These are phyloP conservation scores for Lepidurus arcticus DNA, from an alignment of 1,140 invertebrate genomes.

Conservation along the genomic window DNA sequence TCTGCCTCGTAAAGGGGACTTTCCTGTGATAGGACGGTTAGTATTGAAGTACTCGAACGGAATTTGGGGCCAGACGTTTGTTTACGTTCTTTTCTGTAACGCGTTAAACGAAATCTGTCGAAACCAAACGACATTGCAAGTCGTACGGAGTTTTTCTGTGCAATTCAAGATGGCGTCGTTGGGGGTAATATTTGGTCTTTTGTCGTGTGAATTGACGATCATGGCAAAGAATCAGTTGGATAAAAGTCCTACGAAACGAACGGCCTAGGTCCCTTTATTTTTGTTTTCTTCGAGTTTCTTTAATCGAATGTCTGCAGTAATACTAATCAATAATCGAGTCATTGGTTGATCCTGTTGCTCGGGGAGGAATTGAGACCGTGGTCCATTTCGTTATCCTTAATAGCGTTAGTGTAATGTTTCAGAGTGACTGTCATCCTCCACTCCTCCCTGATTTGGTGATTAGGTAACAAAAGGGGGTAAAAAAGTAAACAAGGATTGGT, in stretches of 20 bases:
- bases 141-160: too few relatives aligned
- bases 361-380: neutral
- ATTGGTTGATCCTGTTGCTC: slow-evolving; percentile 4
- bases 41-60: too few relatives aligned
- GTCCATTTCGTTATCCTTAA: neutral
- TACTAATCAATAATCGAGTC: neutral
- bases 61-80: too few relatives aligned
- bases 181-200: too few relatives aligned
- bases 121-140: too few relatives aligned
- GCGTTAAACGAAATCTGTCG: too few relatives aligned
- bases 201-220: too few relatives aligned
- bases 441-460: slow-evolving; percentile 7
- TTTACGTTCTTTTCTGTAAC: too few relatives aligned
- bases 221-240: too few relatives aligned
- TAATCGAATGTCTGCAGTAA: neutral
- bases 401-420: neutral
- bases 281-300: neutral
- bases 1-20: too few relatives aligned
- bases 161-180: too few relatives aligned
- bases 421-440: neutral
- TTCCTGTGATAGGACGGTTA: too few relatives aligned
- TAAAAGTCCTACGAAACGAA: neutral
- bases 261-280: neutral
- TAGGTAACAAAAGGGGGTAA: neutral
- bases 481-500: neutral